Conservation (phyloP, 2,888 invertebrate species). For the Drosophila sordidula region DNA sequence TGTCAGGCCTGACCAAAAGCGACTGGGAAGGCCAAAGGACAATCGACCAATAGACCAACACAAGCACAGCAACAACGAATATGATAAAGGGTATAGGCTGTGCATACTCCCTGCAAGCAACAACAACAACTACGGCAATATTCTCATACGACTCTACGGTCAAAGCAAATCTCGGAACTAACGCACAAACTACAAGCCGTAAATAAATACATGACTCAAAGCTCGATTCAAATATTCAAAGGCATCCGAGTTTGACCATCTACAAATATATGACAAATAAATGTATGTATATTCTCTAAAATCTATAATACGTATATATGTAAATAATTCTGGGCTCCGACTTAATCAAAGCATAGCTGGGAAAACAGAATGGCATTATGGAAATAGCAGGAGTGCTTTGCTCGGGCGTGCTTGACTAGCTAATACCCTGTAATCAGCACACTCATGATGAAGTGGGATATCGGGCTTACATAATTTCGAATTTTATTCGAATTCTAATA, state of each 20-base stretch:
- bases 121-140: neutral
- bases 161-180: slow-evolving; percentile 22
- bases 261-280: no score
- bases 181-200: slow-evolving; percentile 8
- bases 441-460: no score
- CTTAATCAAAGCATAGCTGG: neutral
- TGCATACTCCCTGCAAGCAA: slow-evolving; percentile 2
- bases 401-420: no score
- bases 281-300: no score
- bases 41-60: slow-evolving; percentile 7
- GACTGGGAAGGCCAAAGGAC: slow-evolving; percentile 20
- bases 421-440: no score
- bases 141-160: neutral
- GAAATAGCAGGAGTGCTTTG: no score
- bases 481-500: no score
- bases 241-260: no score
- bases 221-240: neutral
- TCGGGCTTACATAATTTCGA: no score
- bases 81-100: slow-evolving; percentile 29
- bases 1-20: slow-evolving; percentile 24
- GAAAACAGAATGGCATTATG: neutral
- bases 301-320: no score
- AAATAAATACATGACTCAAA: neutral
- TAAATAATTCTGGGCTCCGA: neutral
- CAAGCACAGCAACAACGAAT: slow-evolving; percentile 9